These are phyloP conservation scores for Orthosia gracilis DNA, from an alignment of 2,888 invertebrate species.

Conservation along the genomic window DNA sequence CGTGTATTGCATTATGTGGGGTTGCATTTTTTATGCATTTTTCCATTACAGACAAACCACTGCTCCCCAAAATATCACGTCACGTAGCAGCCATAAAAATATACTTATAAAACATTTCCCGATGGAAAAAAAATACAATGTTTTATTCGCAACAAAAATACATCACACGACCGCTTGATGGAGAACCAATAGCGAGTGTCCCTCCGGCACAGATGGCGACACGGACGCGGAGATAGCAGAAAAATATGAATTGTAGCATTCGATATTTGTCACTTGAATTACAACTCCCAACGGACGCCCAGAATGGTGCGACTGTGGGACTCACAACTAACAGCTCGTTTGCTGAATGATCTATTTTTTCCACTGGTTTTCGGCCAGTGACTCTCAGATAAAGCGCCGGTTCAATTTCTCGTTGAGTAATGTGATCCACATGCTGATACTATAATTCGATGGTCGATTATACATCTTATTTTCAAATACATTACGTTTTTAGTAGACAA, in stretches of 20 bases:
- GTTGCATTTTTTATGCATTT: conserved; percentile 81
- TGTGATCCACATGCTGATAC: conserved; percentile 57
- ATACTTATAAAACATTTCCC: conserved; percentile 89
- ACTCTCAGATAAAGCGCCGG: conserved; percentile 51
- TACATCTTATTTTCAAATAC: conserved; percentile 48
- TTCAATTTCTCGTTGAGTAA: conserved; percentile 60
- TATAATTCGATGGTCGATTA: conserved; percentile 34
- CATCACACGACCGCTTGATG: conserved; percentile 89
- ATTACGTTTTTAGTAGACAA: conserved; percentile 27
- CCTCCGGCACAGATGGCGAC: conserved; percentile 90
- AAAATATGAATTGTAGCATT: conserved; percentile 91
- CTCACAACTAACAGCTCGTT: conserved; percentile 89
- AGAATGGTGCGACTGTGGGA: conserved; percentile 81
- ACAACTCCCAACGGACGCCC: conserved; percentile 88
- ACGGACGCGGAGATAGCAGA: conserved; percentile 89
- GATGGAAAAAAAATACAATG: conserved; percentile 86
- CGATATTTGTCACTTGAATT: conserved; percentile 92
- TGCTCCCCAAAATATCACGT: conserved; percentile 80
- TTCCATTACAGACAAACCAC: conserved; percentile 75
- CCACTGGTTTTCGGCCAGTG: conserved; percentile 72
- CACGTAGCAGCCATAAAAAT: conserved; percentile 88
- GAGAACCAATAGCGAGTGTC: conserved; percentile 89
- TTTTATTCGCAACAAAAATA: conserved; percentile 90
- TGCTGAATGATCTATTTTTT: conserved; percentile 84
- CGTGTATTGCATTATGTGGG: conserved; percentile 66